Conservation (phyloP, 2,113 vertebrate genomes). For the Nettapus auritus region DNA sequence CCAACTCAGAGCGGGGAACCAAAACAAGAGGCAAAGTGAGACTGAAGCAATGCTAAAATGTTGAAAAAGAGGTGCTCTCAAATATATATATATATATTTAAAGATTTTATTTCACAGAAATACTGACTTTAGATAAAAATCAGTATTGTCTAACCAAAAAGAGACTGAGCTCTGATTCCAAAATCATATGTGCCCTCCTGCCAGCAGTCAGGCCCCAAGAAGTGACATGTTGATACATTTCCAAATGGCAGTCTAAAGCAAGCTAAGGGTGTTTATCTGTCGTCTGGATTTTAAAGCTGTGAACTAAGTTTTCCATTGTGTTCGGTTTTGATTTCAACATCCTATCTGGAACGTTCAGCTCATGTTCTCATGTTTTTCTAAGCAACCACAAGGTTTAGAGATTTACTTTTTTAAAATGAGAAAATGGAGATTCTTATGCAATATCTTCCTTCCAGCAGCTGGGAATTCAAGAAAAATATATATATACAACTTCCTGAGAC, state of each 20-base stretch:
- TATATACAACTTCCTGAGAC: background rate
- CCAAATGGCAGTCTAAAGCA: background rate
- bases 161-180: background rate
- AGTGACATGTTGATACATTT: background rate
- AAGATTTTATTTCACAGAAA: background rate
- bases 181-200: background rate
- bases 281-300: background rate
- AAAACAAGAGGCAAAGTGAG: background rate
- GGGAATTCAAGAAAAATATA: background rate
- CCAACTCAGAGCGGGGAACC: background rate
- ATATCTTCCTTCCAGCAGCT: background rate
- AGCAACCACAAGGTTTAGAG: background rate
- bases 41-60: background rate
- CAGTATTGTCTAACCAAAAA: background rate
- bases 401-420: background rate
- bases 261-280: background rate
- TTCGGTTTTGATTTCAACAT: conserved; percentile 41
- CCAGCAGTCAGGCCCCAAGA: background rate
- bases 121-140: background rate
- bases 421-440: background rate
- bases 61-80: background rate
- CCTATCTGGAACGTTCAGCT: conserved; percentile 37
- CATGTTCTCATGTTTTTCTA: conserved; percentile 29
- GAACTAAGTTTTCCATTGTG: conserved; percentile 36
- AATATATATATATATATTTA: too few species aligned